phyloP scores from a whole-genome alignment of 2,888 invertebrate species.

The Eristalis pertinax region DNA sequence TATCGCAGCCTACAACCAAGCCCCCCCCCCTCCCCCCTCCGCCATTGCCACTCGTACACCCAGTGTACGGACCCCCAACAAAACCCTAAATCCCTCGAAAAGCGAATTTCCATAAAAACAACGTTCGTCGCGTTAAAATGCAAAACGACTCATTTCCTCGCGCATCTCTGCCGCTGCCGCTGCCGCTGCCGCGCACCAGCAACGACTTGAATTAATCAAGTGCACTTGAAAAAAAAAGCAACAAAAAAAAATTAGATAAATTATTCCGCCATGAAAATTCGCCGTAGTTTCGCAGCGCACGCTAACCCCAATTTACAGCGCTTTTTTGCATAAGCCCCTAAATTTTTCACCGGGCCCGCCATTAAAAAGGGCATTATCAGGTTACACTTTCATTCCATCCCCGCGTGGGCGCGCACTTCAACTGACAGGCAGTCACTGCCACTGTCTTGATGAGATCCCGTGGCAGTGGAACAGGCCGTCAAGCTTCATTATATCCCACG shows the following conservation, averaged over 20 bases:
- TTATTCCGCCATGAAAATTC: conserved; percentile 54
- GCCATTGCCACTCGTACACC: neutral
- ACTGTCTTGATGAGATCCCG: conserved; percentile 9
- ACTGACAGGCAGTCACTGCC: neutral
- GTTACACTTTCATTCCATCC: neutral
- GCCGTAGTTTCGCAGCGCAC: conserved; percentile 27
- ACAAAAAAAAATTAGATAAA: conserved; percentile 32
- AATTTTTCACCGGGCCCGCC: conserved; percentile 51
- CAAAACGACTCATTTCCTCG: conserved; percentile 3
- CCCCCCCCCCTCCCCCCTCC: too few relatives aligned
- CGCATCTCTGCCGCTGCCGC: neutral
- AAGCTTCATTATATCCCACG: conserved; percentile 45
- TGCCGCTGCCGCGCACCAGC: neutral
- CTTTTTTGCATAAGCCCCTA: conserved; percentile 56
- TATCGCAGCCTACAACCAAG: too few relatives aligned
- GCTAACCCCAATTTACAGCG: conserved; percentile 54
- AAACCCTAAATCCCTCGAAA: neutral
- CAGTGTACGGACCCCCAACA: neutral
- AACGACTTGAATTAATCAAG: conserved; percentile 53
- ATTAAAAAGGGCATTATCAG: conserved; percentile 59
- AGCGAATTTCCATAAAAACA: conserved; percentile 4
- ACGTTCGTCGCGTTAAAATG: conserved; percentile 16
- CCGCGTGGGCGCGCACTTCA: neutral
- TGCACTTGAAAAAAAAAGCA: conserved; percentile 28
- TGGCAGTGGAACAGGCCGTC: conserved; percentile 12